A percentile compares a stretch with the other conserved stretches of the same genome.
Evolutionary conservation across 2,113 vertebrate species (phyloP).

Genomic region (Platysternon megacephalum): DNA sequence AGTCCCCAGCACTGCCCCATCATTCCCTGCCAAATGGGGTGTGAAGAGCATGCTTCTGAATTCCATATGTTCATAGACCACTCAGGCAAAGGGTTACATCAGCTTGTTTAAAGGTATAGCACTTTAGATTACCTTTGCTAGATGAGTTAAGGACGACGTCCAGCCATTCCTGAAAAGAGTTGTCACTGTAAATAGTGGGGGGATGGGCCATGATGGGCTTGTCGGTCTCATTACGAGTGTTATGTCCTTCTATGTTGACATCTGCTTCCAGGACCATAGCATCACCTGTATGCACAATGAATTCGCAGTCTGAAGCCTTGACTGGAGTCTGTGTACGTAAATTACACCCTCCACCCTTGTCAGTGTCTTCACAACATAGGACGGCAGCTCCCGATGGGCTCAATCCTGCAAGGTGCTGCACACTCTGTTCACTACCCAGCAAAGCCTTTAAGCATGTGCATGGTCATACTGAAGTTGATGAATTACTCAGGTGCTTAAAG

Average conservation of each 20-base stretch:
- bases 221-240: constrained; percentile 76
- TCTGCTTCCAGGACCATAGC: constrained; percentile 86
- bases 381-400: neutral
- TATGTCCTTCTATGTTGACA: constrained; percentile 80
- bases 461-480: neutral
- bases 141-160: constrained; percentile 79
- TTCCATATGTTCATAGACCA: too few species aligned
- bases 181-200: constrained; percentile 83
- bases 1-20: neutral
- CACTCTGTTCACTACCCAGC: neutral
- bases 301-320: neutral
- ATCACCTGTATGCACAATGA: constrained; percentile 60
- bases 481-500: neutral
- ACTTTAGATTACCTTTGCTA: constrained; percentile 76
- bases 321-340: neutral
- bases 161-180: constrained; percentile 85
- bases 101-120: too few species aligned
- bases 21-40: neutral
- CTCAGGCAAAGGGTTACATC: neutral
- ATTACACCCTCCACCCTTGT: neutral
- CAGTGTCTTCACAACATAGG: neutral
- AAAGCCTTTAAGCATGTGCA: neutral
- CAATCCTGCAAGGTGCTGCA: neutral
- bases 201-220: constrained; percentile 89
- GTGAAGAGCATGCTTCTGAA: neutral